phyloP scores from a whole-genome alignment of 2,113 vertebrate genomes.

The Macaca nemestrina region DNA sequence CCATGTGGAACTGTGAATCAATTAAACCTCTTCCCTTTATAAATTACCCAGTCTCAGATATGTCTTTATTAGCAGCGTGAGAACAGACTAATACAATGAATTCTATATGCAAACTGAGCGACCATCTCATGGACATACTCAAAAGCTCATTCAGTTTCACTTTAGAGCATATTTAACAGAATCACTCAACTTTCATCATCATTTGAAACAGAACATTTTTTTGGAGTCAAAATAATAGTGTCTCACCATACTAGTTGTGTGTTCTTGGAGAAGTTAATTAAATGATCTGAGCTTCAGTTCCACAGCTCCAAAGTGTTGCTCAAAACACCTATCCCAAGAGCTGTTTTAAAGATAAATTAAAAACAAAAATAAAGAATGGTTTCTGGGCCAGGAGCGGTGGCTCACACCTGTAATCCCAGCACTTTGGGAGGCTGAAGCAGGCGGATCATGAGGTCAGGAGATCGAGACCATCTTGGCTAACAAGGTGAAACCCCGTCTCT shows the following conservation, averaged over 20 bases:
- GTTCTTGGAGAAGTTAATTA: neutral
- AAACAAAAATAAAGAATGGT: neutral
- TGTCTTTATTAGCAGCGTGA: no score
- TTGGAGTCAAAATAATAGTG: neutral
- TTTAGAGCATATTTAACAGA: neutral
- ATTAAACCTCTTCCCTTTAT: no score
- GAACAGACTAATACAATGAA: no score
- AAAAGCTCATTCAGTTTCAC: neutral
- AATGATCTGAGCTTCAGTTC: neutral
- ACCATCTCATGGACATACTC: neutral
- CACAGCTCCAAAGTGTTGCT: neutral
- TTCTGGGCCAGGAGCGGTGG: no score
- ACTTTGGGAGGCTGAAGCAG: no score
- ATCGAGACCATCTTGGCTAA: no score
- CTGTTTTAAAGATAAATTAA: neutral
- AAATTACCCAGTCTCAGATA: no score
- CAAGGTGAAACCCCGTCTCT: no score
- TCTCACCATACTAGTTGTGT: neutral
- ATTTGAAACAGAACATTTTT: neutral
- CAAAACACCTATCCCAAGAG: neutral
- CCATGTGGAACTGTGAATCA: no score
- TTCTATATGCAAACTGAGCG: neutral
- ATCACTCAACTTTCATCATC: neutral
- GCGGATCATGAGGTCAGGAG: no score
- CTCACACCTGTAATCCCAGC: no score